These are phyloP conservation scores for Pristionchus pacificus DNA, from an alignment of 1,140 invertebrate species.

Conservation along the genomic window DNA sequence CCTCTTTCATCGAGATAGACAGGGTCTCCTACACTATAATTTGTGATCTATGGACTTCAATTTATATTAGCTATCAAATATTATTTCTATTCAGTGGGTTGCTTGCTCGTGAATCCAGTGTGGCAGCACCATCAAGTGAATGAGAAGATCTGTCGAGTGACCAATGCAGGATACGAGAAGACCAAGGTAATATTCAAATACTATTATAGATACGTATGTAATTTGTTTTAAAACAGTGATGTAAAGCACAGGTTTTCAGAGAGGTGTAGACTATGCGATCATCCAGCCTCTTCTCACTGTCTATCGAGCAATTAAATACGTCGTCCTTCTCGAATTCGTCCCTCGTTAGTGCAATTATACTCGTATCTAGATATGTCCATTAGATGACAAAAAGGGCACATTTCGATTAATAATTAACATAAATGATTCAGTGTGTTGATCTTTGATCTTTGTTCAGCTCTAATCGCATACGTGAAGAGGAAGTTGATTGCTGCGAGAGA, in stretches of 20 bases:
- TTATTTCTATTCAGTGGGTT: slow-evolving; percentile 30
- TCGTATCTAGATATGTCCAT: too few species aligned
- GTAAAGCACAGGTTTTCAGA: not conserved
- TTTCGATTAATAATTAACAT: slow-evolving; percentile 4
- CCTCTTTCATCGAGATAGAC: too few species aligned
- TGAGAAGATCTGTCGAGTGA: slow-evolving; percentile 21
- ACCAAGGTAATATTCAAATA: not conserved
- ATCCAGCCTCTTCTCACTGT: not conserved
- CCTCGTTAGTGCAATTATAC: slow-evolving; percentile 16
- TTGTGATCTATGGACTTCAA: too few species aligned
- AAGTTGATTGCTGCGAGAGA: not conserved
- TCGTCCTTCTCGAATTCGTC: slow-evolving; percentile 20
- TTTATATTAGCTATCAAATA: too few species aligned
- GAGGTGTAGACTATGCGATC: not conserved
- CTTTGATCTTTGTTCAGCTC: not conserved
- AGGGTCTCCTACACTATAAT: not conserved
- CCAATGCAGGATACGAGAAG: not conserved
- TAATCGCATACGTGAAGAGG: not conserved
- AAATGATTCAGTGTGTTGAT: not conserved
- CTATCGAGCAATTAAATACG: slow-evolving; percentile 12
- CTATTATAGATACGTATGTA: not conserved
- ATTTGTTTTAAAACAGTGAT: not conserved
- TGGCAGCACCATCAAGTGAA: slow-evolving; percentile 32
- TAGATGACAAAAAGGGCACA: too few species aligned
- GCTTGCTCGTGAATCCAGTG: slow-evolving; percentile 35